Evolutionary conservation across 2,797 vertebrate genomes (phyloP).

Genomic region (Cygnus olor): DNA sequence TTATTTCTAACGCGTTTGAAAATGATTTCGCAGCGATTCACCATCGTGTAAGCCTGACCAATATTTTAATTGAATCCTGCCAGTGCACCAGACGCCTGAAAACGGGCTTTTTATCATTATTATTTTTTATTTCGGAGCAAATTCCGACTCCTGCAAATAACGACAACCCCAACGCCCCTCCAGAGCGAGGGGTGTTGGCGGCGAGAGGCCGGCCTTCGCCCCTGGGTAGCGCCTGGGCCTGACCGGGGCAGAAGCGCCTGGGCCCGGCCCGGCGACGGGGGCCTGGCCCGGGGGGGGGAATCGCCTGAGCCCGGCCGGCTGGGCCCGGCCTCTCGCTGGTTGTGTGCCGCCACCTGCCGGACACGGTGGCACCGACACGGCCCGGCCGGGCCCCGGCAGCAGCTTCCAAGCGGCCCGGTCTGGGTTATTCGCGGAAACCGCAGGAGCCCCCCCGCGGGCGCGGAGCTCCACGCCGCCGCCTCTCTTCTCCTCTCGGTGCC

Average conservation of each 20-base stretch:
- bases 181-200: not conserved
- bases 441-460: not conserved
- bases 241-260: not conserved
- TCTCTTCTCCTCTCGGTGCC: too few relatives aligned
- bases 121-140: not conserved
- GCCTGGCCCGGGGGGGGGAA: too few relatives aligned
- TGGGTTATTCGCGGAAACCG: too few relatives aligned
- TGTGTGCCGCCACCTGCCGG: conserved; percentile 72
- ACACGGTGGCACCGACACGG: too few relatives aligned
- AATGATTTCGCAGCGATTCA: not conserved
- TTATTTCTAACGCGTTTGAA: not conserved
- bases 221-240: too few relatives aligned
- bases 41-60: not conserved
- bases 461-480: too few relatives aligned
- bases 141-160: too few relatives aligned
- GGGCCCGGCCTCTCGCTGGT: conserved; percentile 20
- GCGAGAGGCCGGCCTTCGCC: too few relatives aligned
- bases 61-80: not conserved
- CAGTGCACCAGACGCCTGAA: fast-evolving
- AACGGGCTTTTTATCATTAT: not conserved
- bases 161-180: fast-evolving
- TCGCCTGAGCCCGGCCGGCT: not conserved
- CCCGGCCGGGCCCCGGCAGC: not conserved
- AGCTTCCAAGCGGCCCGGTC: fast-evolving
- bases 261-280: too few relatives aligned